Percentiles rank a stretch among this genome's conserved stretches.
Conservation (phyloP, 2,113 vertebrate species). For the Empidonax alnorum region DNA sequence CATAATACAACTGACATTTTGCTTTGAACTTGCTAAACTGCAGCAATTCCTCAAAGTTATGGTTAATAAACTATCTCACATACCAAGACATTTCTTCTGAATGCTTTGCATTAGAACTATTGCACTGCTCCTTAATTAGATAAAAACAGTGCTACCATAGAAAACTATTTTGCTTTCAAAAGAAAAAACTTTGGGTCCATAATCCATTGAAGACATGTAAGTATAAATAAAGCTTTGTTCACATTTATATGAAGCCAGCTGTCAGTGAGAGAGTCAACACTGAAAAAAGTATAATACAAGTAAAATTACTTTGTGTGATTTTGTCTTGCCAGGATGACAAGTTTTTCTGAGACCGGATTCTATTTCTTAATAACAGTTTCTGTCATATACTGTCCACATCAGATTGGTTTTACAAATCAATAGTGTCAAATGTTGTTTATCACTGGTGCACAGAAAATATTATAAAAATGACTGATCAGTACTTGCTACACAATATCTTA, state of each 20-base stretch:
- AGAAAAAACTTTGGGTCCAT: slow-evolving; percentile 2
- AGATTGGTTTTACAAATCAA: slow-evolving; percentile 79
- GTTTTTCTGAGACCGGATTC: slow-evolving; percentile 81
- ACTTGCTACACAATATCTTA: slow-evolving; percentile 64
- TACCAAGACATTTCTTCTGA: not conserved
- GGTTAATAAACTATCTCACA: not conserved
- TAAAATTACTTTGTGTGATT: slow-evolving; percentile 82
- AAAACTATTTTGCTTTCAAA: slow-evolving; percentile 17
- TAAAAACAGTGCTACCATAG: not conserved
- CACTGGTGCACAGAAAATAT: slow-evolving; percentile 43
- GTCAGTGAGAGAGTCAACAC: slow-evolving; percentile 76
- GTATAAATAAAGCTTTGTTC: slow-evolving; percentile 56
- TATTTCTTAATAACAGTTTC: slow-evolving; percentile 81
- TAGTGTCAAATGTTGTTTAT: slow-evolving; percentile 65
- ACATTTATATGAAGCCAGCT: slow-evolving; percentile 60
- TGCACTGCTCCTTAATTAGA: slow-evolving; percentile 20
- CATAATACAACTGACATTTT: not conserved
- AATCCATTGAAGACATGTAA: slow-evolving; percentile 18
- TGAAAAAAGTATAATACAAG: slow-evolving; percentile 78
- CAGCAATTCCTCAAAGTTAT: slow-evolving; percentile 5
- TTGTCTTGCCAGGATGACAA: slow-evolving; percentile 76
- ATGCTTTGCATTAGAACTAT: not conserved
- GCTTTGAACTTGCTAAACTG: not conserved
- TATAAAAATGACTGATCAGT: slow-evolving; percentile 75
- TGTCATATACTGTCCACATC: slow-evolving; percentile 78